phyloP scores from a whole-genome alignment of 2,113 vertebrate species.

The Oreochromis spilurus region DNA sequence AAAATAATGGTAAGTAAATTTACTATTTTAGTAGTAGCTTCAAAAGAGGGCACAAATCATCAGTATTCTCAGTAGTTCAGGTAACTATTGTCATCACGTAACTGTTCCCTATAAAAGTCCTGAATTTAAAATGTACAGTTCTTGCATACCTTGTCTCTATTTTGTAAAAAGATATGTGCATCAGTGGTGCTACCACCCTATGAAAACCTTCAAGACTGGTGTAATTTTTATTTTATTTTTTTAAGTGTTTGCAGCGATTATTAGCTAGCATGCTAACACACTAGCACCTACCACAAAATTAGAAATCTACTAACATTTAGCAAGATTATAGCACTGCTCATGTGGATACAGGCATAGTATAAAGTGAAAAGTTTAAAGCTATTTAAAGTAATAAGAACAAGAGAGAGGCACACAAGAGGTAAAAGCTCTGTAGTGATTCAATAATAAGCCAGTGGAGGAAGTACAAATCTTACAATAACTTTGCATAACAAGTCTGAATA shows the following conservation, averaged over 20 bases:
- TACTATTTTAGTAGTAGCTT: background rate
- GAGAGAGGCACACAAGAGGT: background rate
- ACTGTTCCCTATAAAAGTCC: background rate
- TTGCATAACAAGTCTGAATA: background rate
- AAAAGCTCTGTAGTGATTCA: background rate
- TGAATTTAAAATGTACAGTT: background rate
- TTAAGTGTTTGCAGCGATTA: background rate
- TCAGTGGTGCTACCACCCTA: background rate
- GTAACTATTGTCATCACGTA: background rate
- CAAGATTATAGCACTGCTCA: background rate
- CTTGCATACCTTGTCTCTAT: background rate
- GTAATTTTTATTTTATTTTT: background rate
- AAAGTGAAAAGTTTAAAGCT: background rate
- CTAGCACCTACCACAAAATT: background rate
- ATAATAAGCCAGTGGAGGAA: background rate
- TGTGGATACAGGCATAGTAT: background rate
- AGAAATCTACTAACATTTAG: background rate
- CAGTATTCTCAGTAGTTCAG: background rate
- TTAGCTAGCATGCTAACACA: background rate
- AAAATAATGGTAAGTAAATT: background rate
- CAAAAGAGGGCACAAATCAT: background rate
- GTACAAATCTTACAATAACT: background rate
- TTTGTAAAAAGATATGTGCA: background rate
- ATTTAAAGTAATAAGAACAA: background rate
- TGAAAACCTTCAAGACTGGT: background rate